Evolutionary conservation across 1,140 invertebrate species (phyloP), one percentile per base, ranked within the genome.

Genomic region (Cyclina sinensis): DNA sequence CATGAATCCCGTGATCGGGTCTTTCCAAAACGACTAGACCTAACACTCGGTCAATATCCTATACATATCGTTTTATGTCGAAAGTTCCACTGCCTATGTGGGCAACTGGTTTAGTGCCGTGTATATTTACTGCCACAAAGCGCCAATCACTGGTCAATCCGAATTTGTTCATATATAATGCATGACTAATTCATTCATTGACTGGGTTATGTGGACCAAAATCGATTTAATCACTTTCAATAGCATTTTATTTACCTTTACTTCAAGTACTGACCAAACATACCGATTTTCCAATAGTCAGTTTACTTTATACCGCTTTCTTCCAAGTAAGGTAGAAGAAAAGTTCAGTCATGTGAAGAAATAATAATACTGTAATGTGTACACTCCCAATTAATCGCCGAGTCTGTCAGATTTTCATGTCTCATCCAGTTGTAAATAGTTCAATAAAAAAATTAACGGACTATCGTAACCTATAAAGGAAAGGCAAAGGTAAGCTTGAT

Each of bases 221-320:
- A 62, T 62, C 57, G 57, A 62, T 62, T 27, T 62, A 62, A 62
- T 62, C 51, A n/a, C 51, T 18, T 54, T n/a, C 57, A 27, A 27
- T 9, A 62, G n/a, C 4, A 27, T 62, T 27, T 62, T 27, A 24
- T 62, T 62, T 62, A 27, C 24, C 24, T 9, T 1, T 62, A 62
- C 27, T 62, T 62, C 1, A 62, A 62, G 57, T 62, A 62, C 57
- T 62, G 57, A 62, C 57, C 24, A 62, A 62, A 62, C 24, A 62
- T 27, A 27, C 24, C 7, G 0, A 27, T 27, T 62, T 27, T 27
- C n/a, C 1, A 27, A 57, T 57, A 62, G 57, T 24, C 27, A 18
- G n/a, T 62, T 62, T 62, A 62, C 57, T 27, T 62, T 62, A 27
- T 27, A 21, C 57, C 57, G 57, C 27, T 4, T 27, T 62, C 57